These are phyloP conservation scores for Cossypha polioptera DNA, from an alignment of 2,797 vertebrate genomes.

Conservation along the genomic window DNA sequence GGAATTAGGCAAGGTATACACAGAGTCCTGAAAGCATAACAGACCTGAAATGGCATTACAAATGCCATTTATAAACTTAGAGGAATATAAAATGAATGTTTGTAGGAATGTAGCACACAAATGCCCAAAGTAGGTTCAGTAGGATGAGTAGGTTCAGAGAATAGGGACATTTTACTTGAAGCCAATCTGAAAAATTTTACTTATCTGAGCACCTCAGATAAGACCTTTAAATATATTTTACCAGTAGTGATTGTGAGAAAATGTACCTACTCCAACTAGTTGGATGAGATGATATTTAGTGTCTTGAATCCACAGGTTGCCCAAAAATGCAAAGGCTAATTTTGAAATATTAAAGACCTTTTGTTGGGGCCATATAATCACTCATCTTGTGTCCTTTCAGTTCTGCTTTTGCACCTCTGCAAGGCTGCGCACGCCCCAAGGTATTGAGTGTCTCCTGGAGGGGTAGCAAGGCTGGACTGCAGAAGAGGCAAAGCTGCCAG, in stretches of 20 bases:
- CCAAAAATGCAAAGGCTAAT: background rate
- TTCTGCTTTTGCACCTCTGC: background rate
- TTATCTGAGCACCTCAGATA: background rate
- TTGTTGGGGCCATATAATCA: background rate
- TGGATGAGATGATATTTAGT: too few relatives aligned
- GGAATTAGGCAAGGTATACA: background rate
- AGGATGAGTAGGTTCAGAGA: background rate
- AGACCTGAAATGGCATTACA: background rate
- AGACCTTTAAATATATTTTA: background rate
- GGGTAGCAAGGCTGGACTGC: accelerated
- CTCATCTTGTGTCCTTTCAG: background rate
- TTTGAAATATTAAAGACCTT: background rate
- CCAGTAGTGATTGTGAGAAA: background rate
- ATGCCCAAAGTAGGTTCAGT: background rate
- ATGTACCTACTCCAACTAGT: background rate
- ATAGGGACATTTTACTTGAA: background rate
- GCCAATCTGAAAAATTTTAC: background rate
- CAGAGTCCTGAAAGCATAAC: background rate
- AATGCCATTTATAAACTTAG: background rate
- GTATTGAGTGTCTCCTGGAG: background rate
- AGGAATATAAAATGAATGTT: background rate
- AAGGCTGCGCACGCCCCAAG: accelerated
- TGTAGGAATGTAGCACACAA: background rate
- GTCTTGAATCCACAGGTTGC: background rate
- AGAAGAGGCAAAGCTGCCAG: background rate